phyloP scores from a whole-genome alignment of 1,140 invertebrate species.

The Caenorhabditis latens region DNA sequence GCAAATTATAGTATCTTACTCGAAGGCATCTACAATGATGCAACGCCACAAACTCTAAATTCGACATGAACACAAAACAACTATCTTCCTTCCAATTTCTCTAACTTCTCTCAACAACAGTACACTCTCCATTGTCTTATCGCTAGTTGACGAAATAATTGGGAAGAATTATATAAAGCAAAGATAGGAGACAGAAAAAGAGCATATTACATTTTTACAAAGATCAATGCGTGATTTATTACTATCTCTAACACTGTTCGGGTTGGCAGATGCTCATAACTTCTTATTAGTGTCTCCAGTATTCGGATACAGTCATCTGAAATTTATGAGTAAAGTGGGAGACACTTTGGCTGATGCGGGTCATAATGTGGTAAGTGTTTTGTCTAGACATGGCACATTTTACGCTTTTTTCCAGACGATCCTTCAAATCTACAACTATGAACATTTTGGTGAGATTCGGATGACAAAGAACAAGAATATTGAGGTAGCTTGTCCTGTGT shows the following conservation, averaged over 20 bases:
- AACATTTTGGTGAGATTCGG: constrained; percentile 26
- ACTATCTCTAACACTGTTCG: not conserved
- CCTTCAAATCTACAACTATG: constrained; percentile 24
- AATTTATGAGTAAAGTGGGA: constrained; percentile 32
- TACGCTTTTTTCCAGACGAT: not conserved
- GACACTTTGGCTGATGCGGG: constrained; percentile 4
- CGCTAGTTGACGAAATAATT: not conserved
- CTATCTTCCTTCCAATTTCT: not conserved
- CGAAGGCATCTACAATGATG: not conserved
- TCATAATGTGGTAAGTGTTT: constrained; percentile 27
- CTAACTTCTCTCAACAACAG: not conserved
- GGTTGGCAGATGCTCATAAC: not conserved
- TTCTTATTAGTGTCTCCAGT: constrained; percentile 3
- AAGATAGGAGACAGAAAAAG: not conserved
- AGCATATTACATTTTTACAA: not conserved
- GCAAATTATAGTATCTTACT: not conserved
- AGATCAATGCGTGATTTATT: not conserved
- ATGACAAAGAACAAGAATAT: constrained; percentile 22
- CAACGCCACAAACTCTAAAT: constrained; percentile 36
- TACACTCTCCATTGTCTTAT: constrained; percentile 1
- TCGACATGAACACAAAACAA: constrained; percentile 12
- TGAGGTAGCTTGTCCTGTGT: not conserved
- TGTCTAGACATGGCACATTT: not conserved
- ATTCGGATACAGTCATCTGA: constrained; percentile 27
- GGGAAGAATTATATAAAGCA: not conserved